Base-by-base conservation (phyloP, 1,140 invertebrate genomes). In the Drosophila rufa region DNA sequence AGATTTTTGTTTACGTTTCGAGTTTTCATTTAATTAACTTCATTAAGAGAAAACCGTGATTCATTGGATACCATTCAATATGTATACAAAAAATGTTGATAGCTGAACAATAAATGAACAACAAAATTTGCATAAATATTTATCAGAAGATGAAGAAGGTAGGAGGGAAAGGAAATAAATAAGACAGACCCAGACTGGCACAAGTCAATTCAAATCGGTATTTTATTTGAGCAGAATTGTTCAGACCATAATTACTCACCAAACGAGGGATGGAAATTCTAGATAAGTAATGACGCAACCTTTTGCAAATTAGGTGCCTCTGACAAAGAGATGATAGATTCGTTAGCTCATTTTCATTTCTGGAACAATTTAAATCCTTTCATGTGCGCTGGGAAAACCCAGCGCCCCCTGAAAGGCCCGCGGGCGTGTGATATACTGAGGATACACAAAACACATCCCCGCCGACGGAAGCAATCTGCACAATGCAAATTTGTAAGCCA, bases 401-500 rank as follows among this genome's bases (percentile, higher is more conserved):
- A 25, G 15, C 30, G 25, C 40, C 59, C 19, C 53, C 40, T 43
- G 19, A 12, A 12, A 17, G n/a, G 8, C 17, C 30, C 55, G 33
- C 15, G 12, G 43, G 55, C 30, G 14, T 56, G 25, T 57, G 68
- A 57, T 70, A 40, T 48, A 48, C 65, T 46, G 36, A 58, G 48
- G 43, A 58, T 70, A 75, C 58, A 82, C 58, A 55, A 61, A 62
- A 61, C 53, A 62, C 68, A 82, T 70, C 33, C 36, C 48, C n/a
- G 5, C 45, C n/a, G 59, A 57, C 75, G 75, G 75, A 82, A 82
- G 75, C 75, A 82, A 82, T 82, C 81, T 73, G 73, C 80, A 70
- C 69, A 79, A 82, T 82, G 75, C 68, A 82, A 73, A 82, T 82
- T 82, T 82, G 79, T 74, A 57, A 68, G 80, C 59, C 79, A 60